phyloP scores from a whole-genome alignment of 2,888 invertebrate species.

The Acrocyrtus sp. region DNA sequence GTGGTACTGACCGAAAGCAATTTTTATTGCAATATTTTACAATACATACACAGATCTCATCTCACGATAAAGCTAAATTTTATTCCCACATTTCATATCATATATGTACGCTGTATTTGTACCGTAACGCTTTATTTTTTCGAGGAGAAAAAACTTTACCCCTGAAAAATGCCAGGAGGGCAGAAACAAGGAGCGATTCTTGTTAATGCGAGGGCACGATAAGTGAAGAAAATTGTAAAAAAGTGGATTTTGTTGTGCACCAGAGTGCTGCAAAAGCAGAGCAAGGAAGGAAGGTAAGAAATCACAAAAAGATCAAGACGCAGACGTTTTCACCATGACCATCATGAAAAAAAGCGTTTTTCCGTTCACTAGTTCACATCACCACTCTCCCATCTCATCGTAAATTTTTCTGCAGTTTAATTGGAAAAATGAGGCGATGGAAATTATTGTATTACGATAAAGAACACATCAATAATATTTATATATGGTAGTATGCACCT shows the following conservation, averaged over 20 bases:
- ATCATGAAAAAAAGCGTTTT: conserved; percentile 18
- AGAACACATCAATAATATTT: neutral
- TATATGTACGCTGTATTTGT: neutral
- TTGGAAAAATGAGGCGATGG: conserved; percentile 49
- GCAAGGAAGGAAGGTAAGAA: neutral
- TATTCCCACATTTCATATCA: conserved; percentile 6
- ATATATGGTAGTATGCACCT: neutral
- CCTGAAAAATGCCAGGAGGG: neutral
- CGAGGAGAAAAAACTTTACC: neutral
- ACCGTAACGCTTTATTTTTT: conserved; percentile 8
- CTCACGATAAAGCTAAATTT: conserved; percentile 6
- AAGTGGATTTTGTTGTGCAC: conserved; percentile 26
- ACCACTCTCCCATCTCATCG: neutral
- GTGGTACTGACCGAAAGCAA: conserved; percentile 49
- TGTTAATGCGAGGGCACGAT: neutral
- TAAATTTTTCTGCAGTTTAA: conserved; percentile 27
- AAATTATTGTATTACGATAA: conserved; percentile 30
- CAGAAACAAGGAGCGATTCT: neutral
- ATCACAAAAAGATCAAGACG: neutral
- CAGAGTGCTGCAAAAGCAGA: conserved; percentile 32
- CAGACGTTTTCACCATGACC: conserved; percentile 23
- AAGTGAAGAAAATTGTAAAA: conserved; percentile 16
- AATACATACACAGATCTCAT: conserved; percentile 19
- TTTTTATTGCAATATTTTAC: conserved; percentile 20
- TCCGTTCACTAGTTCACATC: conserved; percentile 28